phyloP scores from a whole-genome alignment of 1,140 invertebrate genomes.

The Linepithema humile region DNA sequence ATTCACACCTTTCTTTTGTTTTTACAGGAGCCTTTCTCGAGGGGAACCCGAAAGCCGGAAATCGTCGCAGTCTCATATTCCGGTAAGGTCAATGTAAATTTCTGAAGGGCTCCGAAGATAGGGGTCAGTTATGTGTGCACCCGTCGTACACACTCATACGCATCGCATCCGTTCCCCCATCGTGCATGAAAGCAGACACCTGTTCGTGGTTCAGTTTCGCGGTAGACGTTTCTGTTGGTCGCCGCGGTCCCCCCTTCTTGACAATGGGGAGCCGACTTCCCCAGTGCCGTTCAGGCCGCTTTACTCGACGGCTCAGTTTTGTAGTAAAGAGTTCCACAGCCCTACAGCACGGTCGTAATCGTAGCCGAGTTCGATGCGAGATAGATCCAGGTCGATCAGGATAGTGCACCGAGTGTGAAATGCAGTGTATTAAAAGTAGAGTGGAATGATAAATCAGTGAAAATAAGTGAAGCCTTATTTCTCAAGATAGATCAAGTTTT shows the following conservation, averaged over 20 bases:
- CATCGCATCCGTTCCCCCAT: slow-evolving; percentile 49
- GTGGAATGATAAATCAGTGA: background rate
- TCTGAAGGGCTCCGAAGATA: slow-evolving; percentile 17
- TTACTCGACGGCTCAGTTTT: slow-evolving; percentile 59
- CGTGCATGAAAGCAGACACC: slow-evolving; percentile 65
- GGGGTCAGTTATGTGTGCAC: slow-evolving; percentile 33
- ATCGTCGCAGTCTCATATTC: background rate
- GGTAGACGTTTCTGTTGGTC: slow-evolving; percentile 64
- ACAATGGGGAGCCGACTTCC: slow-evolving; percentile 62
- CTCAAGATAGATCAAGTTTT: background rate
- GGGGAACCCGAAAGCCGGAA: slow-evolving; percentile 12
- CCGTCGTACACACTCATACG: background rate
- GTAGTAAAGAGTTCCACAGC: slow-evolving; percentile 57
- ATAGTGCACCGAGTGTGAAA: slow-evolving; percentile 1
- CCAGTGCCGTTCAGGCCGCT: slow-evolving; percentile 55
- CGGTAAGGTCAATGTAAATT: slow-evolving; percentile 10
- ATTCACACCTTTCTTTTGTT: background rate
- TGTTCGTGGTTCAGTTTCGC: slow-evolving; percentile 57
- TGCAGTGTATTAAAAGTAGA: background rate
- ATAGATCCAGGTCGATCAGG: slow-evolving; percentile 33
- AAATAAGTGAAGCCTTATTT: background rate
- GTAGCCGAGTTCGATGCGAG: slow-evolving; percentile 7
- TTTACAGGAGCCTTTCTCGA: background rate
- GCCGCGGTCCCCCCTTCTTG: slow-evolving; percentile 58
- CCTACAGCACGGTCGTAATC: slow-evolving; percentile 30